phyloP scores from a whole-genome alignment of 2,113 vertebrate genomes.

The Passer montanus region DNA sequence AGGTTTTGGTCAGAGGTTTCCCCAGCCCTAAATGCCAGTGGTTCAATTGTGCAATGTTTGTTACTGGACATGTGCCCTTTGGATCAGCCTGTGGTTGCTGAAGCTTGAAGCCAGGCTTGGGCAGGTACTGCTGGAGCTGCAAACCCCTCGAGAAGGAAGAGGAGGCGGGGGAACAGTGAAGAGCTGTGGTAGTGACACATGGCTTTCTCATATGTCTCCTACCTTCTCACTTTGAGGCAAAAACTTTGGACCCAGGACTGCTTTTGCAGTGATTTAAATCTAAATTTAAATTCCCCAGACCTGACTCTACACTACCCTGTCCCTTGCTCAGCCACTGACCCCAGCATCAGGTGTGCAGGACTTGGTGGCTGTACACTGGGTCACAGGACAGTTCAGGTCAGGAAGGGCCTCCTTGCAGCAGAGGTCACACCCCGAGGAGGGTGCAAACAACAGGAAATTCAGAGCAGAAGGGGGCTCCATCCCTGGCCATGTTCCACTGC shows the following conservation, averaged over 20 bases:
- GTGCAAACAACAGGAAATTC: neutral
- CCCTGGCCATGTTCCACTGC: fast-evolving
- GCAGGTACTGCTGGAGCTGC: neutral
- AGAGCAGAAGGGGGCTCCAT: neutral
- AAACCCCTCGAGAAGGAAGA: fast-evolving
- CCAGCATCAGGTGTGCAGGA: fast-evolving
- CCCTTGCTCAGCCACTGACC: neutral
- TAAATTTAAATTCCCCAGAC: neutral
- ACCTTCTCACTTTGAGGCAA: neutral
- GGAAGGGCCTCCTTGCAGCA: neutral
- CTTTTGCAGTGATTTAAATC: neutral
- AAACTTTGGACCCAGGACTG: fast-evolving
- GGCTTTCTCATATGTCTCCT: neutral
- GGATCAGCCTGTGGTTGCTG: neutral
- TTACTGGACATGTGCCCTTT: neutral
- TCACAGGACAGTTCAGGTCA: neutral
- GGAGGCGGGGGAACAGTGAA: neutral
- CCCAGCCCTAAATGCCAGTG: neutral
- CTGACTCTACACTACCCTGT: neutral
- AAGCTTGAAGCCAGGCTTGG: neutral
- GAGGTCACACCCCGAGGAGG: fast-evolving
- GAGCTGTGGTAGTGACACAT: fast-evolving
- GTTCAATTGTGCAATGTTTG: neutral
- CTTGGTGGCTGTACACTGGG: neutral
- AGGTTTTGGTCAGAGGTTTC: neutral